Evolutionary conservation across 1,140 invertebrate genomes (phyloP).

Genomic region (Caerostris darwini): DNA sequence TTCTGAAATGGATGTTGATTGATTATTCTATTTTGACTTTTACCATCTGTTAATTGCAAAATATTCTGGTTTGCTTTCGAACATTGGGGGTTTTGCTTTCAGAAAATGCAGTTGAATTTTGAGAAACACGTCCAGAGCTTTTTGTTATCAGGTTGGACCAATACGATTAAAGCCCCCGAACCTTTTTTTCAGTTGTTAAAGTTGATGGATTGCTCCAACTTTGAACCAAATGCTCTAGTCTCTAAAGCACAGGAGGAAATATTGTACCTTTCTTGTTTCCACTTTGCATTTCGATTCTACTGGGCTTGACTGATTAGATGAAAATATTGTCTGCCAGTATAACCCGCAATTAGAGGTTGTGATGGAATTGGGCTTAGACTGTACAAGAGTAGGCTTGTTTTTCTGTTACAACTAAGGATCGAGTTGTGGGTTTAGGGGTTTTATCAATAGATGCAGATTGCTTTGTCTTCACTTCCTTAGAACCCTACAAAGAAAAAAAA

Average conservation of each 20-base stretch:
- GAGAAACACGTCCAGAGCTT: background rate
- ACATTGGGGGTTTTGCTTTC: slow-evolving; percentile 14
- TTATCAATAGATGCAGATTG: slow-evolving; percentile 33
- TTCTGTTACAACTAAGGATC: slow-evolving; percentile 40
- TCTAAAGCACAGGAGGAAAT: background rate
- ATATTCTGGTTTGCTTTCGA: background rate
- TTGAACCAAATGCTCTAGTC: slow-evolving; percentile 19
- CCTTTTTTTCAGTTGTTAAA: slow-evolving; percentile 5
- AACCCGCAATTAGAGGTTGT: slow-evolving; percentile 6
- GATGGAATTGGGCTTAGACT: background rate
- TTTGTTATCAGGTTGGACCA: slow-evolving; percentile 42
- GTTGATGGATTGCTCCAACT: slow-evolving; percentile 22
- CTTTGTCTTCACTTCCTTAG: slow-evolving; percentile 50
- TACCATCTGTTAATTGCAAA: background rate
- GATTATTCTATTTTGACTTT: background rate
- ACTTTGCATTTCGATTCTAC: background rate
- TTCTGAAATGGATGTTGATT: background rate
- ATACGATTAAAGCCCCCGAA: slow-evolving; percentile 20
- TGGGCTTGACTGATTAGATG: background rate
- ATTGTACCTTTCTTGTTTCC: background rate
- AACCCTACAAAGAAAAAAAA: slow-evolving; percentile 35
- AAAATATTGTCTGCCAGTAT: slow-evolving; percentile 1
- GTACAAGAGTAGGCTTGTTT: slow-evolving; percentile 36
- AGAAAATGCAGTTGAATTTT: background rate
- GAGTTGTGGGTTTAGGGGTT: background rate